Base-by-base conservation (phyloP, 2,888 invertebrate species). In the Cataglyphis rosenhaueri region DNA sequence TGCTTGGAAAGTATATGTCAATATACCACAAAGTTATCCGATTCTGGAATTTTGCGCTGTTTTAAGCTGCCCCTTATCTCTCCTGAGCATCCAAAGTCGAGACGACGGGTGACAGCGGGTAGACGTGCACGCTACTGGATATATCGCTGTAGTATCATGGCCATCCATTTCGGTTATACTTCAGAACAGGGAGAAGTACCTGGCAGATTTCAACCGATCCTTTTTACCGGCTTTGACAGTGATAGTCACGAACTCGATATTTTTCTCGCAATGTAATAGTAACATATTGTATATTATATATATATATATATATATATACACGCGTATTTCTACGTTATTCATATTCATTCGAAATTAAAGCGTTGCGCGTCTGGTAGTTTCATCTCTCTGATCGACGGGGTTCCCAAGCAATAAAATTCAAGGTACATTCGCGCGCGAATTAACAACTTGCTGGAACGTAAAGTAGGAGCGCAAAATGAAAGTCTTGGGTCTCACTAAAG, bases 21-120 rank as follows among this genome's bases (percentile, higher is more conserved):
- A 78, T 73, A 71, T 59, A 78, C 32, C 21, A 57, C 18, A 21
- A 5, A 44, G 6, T 70, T 78, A 70, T 71, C 35, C 44, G 59
- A 59, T 81, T 76, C 65, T 44, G 65, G 2, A 76, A 81, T 70
- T 25, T 70, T 70, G 18, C 21, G 18, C 29, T 66, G 78, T 44
- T 18, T 21, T 35, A 5, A 38, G 76, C 21, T 59, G 41, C 12
- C 59, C 57, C 70, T 78, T 78, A 78, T 70, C 59, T 59, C 15
- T 68, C 25, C 44, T 2, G 18, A 44, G 21, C 57, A 70, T 78
- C 70, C 59, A 21, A 78, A 78, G 70, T 78, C 70, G 78, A 70
- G 78, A 70, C 59, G 78, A 78, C 59, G 70, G 78, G 70, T 78
- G 78, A 78, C 78, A 78, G 78, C 44, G 59, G 70, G 59, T 78